Conservation (phyloP, 2,113 vertebrate genomes). For the Albula glossodonta region DNA sequence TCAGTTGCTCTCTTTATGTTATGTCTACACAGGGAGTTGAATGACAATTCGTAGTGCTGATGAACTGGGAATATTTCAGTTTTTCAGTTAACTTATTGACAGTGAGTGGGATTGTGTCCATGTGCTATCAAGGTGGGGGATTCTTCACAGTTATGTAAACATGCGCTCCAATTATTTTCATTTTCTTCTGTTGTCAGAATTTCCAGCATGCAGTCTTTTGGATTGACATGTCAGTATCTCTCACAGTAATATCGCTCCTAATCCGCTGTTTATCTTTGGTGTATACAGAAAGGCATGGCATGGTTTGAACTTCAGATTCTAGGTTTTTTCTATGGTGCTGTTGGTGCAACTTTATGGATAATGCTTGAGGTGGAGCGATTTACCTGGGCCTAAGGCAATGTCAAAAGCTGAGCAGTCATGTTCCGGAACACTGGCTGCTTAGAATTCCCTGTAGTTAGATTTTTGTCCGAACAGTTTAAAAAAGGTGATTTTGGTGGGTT, state of each 20-base stretch:
- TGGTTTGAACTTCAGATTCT: neutral
- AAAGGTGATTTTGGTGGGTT: neutral
- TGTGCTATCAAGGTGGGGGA: neutral
- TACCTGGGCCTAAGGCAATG: neutral
- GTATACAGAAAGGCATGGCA: neutral
- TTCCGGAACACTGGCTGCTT: conserved; percentile 3
- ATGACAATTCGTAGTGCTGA: neutral
- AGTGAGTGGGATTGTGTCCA: neutral
- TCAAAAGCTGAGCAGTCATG: neutral
- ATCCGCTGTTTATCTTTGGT: neutral
- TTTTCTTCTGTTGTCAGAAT: neutral
- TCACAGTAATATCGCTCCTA: neutral
- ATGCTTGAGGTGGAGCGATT: neutral
- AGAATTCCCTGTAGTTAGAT: neutral
- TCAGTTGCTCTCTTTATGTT: neutral
- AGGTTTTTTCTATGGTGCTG: neutral
- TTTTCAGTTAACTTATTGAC: neutral
- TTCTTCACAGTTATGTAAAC: neutral
- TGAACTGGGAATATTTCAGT: too few species aligned
- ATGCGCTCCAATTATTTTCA: neutral
- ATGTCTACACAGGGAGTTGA: neutral
- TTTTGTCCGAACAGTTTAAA: neutral
- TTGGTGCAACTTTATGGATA: neutral
- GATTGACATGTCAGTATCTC: neutral
- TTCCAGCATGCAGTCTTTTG: neutral